Evolutionary conservation across 2,888 invertebrate genomes (phyloP), one percentile per base, ranked within the genome.

Genomic region (Steromphala cineraria): DNA sequence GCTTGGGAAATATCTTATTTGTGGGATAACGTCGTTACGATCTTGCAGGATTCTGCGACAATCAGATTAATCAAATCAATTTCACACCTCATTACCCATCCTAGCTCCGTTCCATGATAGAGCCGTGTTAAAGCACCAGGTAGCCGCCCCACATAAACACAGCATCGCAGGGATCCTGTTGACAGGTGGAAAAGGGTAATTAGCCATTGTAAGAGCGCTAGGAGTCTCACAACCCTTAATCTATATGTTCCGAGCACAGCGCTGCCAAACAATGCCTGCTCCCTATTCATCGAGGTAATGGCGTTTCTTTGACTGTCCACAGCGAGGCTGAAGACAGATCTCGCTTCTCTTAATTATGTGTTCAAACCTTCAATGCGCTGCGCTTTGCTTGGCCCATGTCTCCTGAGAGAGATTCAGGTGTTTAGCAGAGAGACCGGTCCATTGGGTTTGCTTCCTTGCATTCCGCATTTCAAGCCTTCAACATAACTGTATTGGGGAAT

Each of bases 391-490:
- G 36, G 71, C 71, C 36, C n/a, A 40, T 31, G 36, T 36, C 71
- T 31, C 71, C 36, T 36, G 71, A 71, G 71, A 19, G n/a, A n/a
- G 71, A 71, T 71, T 71, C 71, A 71, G 71, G 71, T 71, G 71
- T 71, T 71, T 71, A 31, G 71, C 31, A 36, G 40, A 36, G 40
- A 71, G n/a, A 40, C 19, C 19, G 17, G 71, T 19, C 31, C 71
- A 36, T n/a, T 28, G 19, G 31, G 71, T 28, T 36, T 13, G 36
- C 19, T 19, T 19, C 28, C 17, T 19, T 36, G 71, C n/a, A n/a
- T n/a, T n/a, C 67, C 17, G 31, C 67, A 24, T 36, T 71, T 31
- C 28, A 24, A 19, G 56, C 28, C 19, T 36, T 19, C 71, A 17
- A 13, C 28, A 40, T n/a, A 2, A 19, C n/a, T 36, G 13, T 1